phyloP scores from a whole-genome alignment of 1,140 invertebrate species.

The Drosophila ficusphila region DNA sequence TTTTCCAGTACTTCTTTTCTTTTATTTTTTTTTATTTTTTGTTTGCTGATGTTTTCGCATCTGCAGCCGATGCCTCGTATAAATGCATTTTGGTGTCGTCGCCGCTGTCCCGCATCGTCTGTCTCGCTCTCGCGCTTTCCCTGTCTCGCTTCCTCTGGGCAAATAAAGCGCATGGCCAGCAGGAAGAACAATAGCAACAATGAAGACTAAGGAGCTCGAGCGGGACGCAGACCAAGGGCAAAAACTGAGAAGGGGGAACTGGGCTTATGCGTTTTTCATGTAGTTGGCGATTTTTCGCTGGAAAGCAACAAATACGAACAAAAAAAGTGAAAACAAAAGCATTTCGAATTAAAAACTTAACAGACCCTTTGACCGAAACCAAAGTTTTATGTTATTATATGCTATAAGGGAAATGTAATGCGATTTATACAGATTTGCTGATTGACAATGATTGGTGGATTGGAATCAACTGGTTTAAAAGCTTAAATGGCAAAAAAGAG shows the following conservation, averaged over 20 bases:
- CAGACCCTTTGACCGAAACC: constrained; percentile 8
- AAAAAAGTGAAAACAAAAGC: constrained; percentile 27
- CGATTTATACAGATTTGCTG: constrained; percentile 37
- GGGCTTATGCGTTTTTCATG: constrained; percentile 50
- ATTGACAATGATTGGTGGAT: constrained; percentile 17
- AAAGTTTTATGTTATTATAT: constrained; percentile 44
- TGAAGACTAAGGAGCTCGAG: constrained; percentile 9
- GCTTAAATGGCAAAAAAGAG: too few relatives aligned
- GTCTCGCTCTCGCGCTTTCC: constrained; percentile 1
- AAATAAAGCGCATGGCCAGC: constrained; percentile 50
- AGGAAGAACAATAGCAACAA: constrained; percentile 31
- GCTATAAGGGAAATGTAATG: constrained; percentile 37
- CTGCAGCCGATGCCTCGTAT: constrained; percentile 49
- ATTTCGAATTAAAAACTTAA: constrained; percentile 15
- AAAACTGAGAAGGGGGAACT: constrained; percentile 1
- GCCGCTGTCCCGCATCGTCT: neutral
- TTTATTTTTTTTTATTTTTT: constrained; percentile 23
- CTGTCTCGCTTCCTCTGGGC: constrained; percentile 33
- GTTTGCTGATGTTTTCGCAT: constrained; percentile 41
- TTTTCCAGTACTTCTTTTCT: constrained; percentile 11
- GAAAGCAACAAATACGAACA: constrained; percentile 35
- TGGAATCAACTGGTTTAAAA: constrained; percentile 9
- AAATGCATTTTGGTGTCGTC: constrained; percentile 72
- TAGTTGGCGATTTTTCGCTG: constrained; percentile 41
- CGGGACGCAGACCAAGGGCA: neutral